Base-by-base conservation (phyloP, 1,140 invertebrate species). In the Diuraphis noxia region DNA sequence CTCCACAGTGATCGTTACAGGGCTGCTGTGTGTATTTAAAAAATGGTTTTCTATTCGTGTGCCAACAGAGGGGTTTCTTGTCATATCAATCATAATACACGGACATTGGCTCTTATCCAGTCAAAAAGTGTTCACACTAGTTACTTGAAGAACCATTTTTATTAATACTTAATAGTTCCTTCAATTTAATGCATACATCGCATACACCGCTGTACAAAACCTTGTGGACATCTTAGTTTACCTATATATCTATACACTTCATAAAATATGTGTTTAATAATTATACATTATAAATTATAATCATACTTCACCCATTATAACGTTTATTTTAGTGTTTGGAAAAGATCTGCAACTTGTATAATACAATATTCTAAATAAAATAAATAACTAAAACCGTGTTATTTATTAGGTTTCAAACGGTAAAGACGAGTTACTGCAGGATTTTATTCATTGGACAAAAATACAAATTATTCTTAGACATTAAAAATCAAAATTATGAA, bases 81-180 rank as follows among this genome's bases (percentile, higher is more conserved):
- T 40, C 49, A 40, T 49, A 88, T 92, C 92, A 87, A 88, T 88
- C 72, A 86, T 87, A 86, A 81, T 41, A 79, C 86, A 2, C 92
- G 92, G 86, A 40, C 86, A 52, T 92, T 87, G 84, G 84, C 72
- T 63, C 40, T 81, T 46, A 6, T 88, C 84, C 84, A 87, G 92
- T 88, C 23, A 38, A 85, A 88, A 63, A 84, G 43, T 79, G 40
- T 46, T 40, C 30, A 56, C 81, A 52, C 46, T 82, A 40, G 49
- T 56, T 56, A 87, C 23, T 30, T 34, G 30, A 87, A 87, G 49
- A 52, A 38, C 36, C 46, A 38, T 87, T 87, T 56, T 30, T 30
- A 49, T 49, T 86, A 36, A 86, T 49, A 38, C 8, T 49, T 86
- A 36, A 86, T 49, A 56, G 85, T 56, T 10, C 9, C 38, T 52